Evolutionary conservation across 2,797 vertebrate genomes (phyloP).

Genomic region (Valencia hispanica): DNA sequence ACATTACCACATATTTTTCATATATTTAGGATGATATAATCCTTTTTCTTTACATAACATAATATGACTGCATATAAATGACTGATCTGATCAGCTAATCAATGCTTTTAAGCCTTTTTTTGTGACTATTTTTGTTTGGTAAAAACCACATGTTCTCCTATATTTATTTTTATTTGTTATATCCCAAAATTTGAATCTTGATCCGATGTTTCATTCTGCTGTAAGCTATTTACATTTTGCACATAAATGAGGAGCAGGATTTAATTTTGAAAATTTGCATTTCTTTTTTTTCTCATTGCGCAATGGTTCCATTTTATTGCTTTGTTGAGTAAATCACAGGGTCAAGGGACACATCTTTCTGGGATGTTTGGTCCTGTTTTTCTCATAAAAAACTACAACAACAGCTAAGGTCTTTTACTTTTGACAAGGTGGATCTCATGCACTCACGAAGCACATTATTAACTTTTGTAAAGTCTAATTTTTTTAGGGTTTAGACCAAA

Average conservation of each 20-base stretch:
- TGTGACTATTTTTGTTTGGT: neutral
- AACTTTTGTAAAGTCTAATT: neutral
- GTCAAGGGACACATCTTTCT: neutral
- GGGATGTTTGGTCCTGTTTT: neutral
- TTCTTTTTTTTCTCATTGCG: neutral
- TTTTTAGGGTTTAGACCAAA: neutral
- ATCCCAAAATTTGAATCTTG: neutral
- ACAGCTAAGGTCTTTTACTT: neutral
- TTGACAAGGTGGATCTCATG: neutral
- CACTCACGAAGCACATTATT: neutral
- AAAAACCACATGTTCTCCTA: neutral
- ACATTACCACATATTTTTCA: neutral
- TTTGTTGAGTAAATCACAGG: neutral
- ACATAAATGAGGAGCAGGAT: neutral
- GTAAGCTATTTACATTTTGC: neutral
- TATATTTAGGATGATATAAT: neutral
- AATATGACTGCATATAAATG: neutral
- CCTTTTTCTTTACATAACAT: neutral
- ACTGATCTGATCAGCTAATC: neutral
- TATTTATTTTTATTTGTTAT: neutral
- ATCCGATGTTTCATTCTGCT: neutral
- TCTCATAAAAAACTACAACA: neutral
- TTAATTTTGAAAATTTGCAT: neutral
- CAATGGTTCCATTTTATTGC: neutral
- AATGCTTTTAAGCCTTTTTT: neutral